Conservation (phyloP, 1,140 invertebrate species). For the Cydia splendana region DNA sequence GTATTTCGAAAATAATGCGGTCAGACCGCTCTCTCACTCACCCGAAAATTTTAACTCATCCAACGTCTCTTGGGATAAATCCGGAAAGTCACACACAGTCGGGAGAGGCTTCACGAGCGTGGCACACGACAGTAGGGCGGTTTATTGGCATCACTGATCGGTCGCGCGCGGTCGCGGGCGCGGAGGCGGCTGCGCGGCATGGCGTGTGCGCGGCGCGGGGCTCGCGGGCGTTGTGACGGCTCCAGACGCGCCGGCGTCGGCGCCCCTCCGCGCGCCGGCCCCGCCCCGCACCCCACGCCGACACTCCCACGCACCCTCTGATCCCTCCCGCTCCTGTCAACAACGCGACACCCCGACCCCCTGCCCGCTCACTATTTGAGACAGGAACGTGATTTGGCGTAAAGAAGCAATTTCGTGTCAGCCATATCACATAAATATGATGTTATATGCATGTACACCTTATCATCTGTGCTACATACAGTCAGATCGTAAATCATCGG, state of each 20-base stretch:
- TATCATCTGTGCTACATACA: background rate
- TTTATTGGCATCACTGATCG: slow-evolving; percentile 67
- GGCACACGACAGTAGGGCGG: slow-evolving; percentile 67
- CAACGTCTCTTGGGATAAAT: slow-evolving; percentile 71
- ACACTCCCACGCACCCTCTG: slow-evolving; percentile 42
- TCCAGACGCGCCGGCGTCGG: slow-evolving; percentile 69
- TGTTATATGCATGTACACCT: background rate
- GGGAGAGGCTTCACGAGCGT: slow-evolving; percentile 57
- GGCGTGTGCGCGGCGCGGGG: slow-evolving; percentile 51
- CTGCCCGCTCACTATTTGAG: background rate
- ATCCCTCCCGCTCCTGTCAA: slow-evolving; percentile 34
- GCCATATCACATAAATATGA: too few relatives aligned
- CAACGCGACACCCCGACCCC: slow-evolving; percentile 24
- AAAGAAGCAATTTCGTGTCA: background rate
- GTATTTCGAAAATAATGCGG: slow-evolving; percentile 79
- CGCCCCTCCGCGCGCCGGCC: slow-evolving; percentile 43
- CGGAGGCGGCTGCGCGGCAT: slow-evolving; percentile 55
- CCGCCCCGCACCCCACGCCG: slow-evolving; percentile 46
- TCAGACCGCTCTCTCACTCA: slow-evolving; percentile 79
- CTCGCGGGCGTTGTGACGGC: slow-evolving; percentile 62
- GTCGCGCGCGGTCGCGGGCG: slow-evolving; percentile 53
- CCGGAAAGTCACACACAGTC: slow-evolving; percentile 59
- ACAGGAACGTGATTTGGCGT: slow-evolving; percentile 1
- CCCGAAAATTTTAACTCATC: slow-evolving; percentile 78
- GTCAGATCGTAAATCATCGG: slow-evolving; percentile 5